A percentile compares a stretch with the other conserved stretches of the same genome.
These are phyloP conservation scores for Drosophila imparisetae DNA, from an alignment of 2,888 invertebrate genomes.

Conservation along the genomic window DNA sequence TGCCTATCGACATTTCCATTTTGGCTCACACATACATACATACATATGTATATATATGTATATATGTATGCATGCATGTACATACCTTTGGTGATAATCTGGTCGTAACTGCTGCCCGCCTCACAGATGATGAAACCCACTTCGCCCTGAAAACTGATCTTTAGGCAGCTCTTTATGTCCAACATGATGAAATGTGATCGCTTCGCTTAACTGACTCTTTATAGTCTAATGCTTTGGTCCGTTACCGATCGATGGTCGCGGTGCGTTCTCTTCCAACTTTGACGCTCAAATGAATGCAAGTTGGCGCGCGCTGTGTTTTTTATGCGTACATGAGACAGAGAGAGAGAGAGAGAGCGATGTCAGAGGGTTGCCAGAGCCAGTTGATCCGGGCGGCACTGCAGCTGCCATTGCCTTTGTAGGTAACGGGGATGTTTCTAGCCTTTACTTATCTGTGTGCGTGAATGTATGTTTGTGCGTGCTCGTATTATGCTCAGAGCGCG, in stretches of 20 bases:
- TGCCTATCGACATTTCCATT: neutral
- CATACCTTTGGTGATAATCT: conserved; percentile 74
- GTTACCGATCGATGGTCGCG: neutral
- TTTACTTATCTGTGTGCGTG: conserved; percentile 5
- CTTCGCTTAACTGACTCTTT: conserved; percentile 5
- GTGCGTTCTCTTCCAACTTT: conserved; percentile 12
- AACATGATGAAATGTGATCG: conserved; percentile 41
- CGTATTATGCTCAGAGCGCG: conserved; percentile 28
- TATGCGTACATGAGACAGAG: conserved; percentile 10
- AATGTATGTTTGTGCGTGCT: conserved; percentile 19
- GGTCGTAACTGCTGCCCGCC: conserved; percentile 61
- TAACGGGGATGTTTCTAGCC: conserved; percentile 39
- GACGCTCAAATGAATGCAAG: conserved; percentile 45
- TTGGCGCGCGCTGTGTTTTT: conserved; percentile 43
- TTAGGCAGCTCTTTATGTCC: conserved; percentile 49
- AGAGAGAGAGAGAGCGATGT: neutral
- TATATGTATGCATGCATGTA: neutral
- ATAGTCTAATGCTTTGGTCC: neutral
- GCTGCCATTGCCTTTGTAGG: conserved; percentile 23
- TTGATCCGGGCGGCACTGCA: conserved; percentile 20
- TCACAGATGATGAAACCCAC: conserved; percentile 50
- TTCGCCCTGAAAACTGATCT: conserved; percentile 63
- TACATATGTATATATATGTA: neutral
- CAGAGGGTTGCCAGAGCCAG: conserved; percentile 1
- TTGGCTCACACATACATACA: conserved; percentile 5